Percentiles rank a stretch among this genome's conserved stretches.
phyloP scores from a whole-genome alignment of 1,140 invertebrate species.

The Protaetia brevitarsis region DNA sequence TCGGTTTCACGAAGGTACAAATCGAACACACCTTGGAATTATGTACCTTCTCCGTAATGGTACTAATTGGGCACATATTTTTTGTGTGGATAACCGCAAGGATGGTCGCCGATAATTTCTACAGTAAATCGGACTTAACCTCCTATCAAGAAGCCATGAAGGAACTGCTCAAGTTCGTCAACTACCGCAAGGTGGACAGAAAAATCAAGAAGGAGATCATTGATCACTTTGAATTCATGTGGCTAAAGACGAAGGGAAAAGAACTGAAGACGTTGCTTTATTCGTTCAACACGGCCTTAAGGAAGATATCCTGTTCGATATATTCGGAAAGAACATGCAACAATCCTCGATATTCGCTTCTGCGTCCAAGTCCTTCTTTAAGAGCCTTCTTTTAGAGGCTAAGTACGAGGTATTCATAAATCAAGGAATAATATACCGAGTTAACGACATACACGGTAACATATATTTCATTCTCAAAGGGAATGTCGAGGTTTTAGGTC shows the following conservation, averaged over 20 bases:
- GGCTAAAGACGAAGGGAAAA: slow-evolving; percentile 31
- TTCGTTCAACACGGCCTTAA: slow-evolving; percentile 28
- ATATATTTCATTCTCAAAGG: slow-evolving; percentile 30
- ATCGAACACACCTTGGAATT: neutral
- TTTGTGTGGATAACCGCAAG: slow-evolving; percentile 1
- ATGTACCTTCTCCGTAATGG: neutral
- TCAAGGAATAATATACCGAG: slow-evolving; percentile 26
- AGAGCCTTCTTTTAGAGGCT: slow-evolving; percentile 22
- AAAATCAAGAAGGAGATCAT: slow-evolving; percentile 32
- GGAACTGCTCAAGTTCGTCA: slow-evolving; percentile 30
- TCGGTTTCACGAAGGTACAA: neutral
- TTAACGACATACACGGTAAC: slow-evolving; percentile 29
- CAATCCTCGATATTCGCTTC: slow-evolving; percentile 21
- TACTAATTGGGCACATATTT: slow-evolving; percentile 18
- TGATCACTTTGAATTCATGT: slow-evolving; percentile 34
- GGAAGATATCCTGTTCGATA: slow-evolving; percentile 30
- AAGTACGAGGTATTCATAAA: slow-evolving; percentile 28
- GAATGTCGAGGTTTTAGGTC: slow-evolving; percentile 31
- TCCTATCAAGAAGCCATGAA: slow-evolving; percentile 32
- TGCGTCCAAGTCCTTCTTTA: slow-evolving; percentile 26
- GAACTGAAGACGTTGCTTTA: slow-evolving; percentile 25
- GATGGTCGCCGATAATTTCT: slow-evolving; percentile 27
- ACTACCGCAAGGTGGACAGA: slow-evolving; percentile 25
- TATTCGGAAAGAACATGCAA: slow-evolving; percentile 27
- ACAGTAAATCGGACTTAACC: slow-evolving; percentile 27